A percentile compares a stretch with the other conserved stretches of the same genome.
Evolutionary conservation across 1,140 invertebrate species (phyloP).

Genomic region (Drosophila orena): DNA sequence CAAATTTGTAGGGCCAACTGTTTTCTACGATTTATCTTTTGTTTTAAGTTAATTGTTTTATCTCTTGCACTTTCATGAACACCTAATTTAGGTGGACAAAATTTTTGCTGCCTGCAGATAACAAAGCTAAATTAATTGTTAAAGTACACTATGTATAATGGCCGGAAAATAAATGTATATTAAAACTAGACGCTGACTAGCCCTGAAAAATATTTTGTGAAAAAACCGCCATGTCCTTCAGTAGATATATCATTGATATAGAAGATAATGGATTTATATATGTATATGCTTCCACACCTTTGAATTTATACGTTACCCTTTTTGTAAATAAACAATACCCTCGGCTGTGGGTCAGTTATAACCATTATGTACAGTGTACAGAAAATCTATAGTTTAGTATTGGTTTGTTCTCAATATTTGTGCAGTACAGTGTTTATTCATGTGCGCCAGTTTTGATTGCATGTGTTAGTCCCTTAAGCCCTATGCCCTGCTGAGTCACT

Average conservation of each 20-base stretch:
- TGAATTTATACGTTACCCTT: conserved; percentile 66
- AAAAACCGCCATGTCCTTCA: conserved; percentile 20
- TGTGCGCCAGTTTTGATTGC: neutral
- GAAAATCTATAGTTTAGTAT: neutral
- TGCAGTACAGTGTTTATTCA: no score
- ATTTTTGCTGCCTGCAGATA: conserved; percentile 13
- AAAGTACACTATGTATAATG: conserved; percentile 30
- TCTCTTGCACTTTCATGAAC: conserved; percentile 6
- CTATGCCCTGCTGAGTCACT: conserved; percentile 51
- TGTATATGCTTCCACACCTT: conserved; percentile 60
- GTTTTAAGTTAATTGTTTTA: conserved; percentile 54
- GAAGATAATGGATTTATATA: conserved; percentile 46
- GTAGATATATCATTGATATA: conserved; percentile 30
- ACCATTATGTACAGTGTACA: neutral
- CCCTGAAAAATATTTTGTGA: conserved; percentile 16
- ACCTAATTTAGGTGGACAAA: conserved; percentile 2
- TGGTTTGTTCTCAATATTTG: no score
- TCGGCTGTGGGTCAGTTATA: conserved; percentile 59
- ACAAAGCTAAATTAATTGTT: conserved; percentile 48
- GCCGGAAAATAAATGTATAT: conserved; percentile 31
- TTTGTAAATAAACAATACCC: conserved; percentile 73
- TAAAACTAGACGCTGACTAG: conserved; percentile 12
- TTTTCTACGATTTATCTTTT: conserved; percentile 55
- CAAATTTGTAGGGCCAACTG: conserved; percentile 17
- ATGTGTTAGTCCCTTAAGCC: conserved; percentile 10